Evolutionary conservation across 2,888 invertebrate genomes (phyloP).

Genomic region (Dicranocentrus wangi): DNA sequence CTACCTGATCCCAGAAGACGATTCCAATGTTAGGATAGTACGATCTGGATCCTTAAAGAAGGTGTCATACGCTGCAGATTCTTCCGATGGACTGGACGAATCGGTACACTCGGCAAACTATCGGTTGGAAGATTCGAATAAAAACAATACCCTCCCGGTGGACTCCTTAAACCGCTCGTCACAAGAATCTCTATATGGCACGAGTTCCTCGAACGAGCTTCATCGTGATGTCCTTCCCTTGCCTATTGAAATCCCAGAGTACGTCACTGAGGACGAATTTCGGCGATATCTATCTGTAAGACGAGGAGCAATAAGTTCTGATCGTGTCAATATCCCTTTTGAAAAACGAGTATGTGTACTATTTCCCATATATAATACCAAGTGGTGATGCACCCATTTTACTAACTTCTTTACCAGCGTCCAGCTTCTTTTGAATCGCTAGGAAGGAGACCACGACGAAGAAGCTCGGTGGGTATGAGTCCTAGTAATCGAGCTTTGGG

Average conservation of each 20-base stretch:
- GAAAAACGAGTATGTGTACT: slow-evolving; percentile 48
- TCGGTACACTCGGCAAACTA: too few relatives aligned
- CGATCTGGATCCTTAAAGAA: background rate
- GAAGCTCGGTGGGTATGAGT: slow-evolving; percentile 34
- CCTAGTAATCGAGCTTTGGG: slow-evolving; percentile 20
- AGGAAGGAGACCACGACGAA: slow-evolving; percentile 47
- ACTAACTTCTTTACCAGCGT: slow-evolving; percentile 38
- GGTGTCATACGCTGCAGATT: slow-evolving; percentile 28
- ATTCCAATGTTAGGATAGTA: background rate
- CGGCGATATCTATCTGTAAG: slow-evolving; percentile 71
- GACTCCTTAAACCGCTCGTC: slow-evolving; percentile 13
- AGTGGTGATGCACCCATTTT: slow-evolving; percentile 1
- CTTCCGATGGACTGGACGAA: too few relatives aligned
- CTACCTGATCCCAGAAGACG: too few relatives aligned
- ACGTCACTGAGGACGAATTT: slow-evolving; percentile 68
- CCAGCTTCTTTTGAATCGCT: slow-evolving; percentile 58
- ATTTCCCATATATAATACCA: background rate
- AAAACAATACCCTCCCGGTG: slow-evolving; percentile 10
- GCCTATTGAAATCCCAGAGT: slow-evolving; percentile 71
- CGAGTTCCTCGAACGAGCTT: background rate
- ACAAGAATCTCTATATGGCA: slow-evolving; percentile 9
- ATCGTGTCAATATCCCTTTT: slow-evolving; percentile 45
- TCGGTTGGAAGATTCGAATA: slow-evolving; percentile 27
- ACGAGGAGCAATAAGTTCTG: slow-evolving; percentile 64
- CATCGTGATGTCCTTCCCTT: slow-evolving; percentile 65